Evolutionary conservation across 2,113 vertebrate species (phyloP).

Genomic region (Typhlomys cinereus): DNA sequence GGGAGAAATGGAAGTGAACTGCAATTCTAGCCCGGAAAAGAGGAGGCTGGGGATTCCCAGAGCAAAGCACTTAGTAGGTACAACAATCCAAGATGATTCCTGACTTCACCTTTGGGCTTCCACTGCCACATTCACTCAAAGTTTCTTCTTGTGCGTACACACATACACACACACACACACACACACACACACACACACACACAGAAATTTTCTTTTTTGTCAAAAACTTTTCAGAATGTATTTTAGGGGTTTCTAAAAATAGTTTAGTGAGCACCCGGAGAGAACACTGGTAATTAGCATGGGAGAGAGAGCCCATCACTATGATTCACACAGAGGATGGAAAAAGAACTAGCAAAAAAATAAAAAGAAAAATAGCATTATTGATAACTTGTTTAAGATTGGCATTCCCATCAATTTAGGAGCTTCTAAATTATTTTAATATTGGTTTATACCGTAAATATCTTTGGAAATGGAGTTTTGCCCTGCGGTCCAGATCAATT

Average conservation of each 20-base stretch:
- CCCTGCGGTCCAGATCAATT: not conserved
- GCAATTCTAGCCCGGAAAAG: too few relatives aligned
- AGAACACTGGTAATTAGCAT: not conserved
- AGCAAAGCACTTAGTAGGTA: too few relatives aligned
- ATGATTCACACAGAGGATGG: conserved; percentile 16
- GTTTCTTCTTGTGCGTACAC: too few relatives aligned
- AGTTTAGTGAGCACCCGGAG: not conserved
- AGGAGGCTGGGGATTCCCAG: too few relatives aligned
- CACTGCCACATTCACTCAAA: too few relatives aligned
- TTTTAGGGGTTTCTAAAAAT: not conserved
- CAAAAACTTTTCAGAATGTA: not conserved
- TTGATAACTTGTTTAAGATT: not conserved
- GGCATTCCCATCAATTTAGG: not conserved
- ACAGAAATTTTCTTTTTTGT: not conserved
- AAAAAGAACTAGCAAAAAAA: too few relatives aligned
- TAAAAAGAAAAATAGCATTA: not conserved
- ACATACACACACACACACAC: too few relatives aligned
- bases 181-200: too few relatives aligned
- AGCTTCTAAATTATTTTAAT: not conserved
- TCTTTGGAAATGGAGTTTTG: not conserved
- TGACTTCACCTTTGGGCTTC: too few relatives aligned
- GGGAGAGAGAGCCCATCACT: not conserved
- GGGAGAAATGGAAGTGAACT: too few relatives aligned
- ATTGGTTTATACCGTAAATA: not conserved
- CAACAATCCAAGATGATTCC: too few relatives aligned